Percentiles rank a stretch among this genome's conserved stretches.
These are phyloP conservation scores for Acyrthosiphon pisum DNA, from an alignment of 1,140 invertebrate species.

Conservation along the genomic window DNA sequence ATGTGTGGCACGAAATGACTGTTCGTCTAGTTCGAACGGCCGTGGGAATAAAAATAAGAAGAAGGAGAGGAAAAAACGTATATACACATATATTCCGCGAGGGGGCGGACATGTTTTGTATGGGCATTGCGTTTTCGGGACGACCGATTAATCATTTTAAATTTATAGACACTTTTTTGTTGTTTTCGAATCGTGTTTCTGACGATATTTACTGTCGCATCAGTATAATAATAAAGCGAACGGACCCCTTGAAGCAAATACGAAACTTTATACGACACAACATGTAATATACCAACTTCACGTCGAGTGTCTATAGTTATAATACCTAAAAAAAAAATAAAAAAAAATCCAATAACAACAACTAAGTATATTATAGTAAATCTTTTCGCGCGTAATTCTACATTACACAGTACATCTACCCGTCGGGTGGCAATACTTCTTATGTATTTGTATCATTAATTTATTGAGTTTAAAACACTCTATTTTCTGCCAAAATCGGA, in stretches of 20 bases:
- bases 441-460: not conserved
- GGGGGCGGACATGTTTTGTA: not conserved
- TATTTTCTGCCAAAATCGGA: not conserved
- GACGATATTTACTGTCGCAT: not conserved
- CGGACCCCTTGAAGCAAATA: not conserved
- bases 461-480: not conserved
- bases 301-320: not conserved
- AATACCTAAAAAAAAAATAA: not conserved
- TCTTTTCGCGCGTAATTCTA: not conserved
- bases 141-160: slow-evolving; percentile 15
- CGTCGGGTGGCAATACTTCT: not conserved
- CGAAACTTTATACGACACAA: not conserved
- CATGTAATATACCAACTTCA: not conserved
- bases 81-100: not conserved
- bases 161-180: not conserved
- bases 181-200: not conserved
- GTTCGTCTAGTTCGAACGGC: not conserved
- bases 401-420: not conserved
- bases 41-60: not conserved
- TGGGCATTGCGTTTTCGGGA: not conserved
- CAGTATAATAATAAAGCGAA: not conserved
- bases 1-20: not conserved
- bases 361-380: not conserved
- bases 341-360: not conserved
- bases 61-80: too few relatives aligned